Percentiles rank a stretch among this genome's conserved stretches.
phyloP scores from a whole-genome alignment of 2,888 invertebrate genomes.

The Heteromurus nitidus region DNA sequence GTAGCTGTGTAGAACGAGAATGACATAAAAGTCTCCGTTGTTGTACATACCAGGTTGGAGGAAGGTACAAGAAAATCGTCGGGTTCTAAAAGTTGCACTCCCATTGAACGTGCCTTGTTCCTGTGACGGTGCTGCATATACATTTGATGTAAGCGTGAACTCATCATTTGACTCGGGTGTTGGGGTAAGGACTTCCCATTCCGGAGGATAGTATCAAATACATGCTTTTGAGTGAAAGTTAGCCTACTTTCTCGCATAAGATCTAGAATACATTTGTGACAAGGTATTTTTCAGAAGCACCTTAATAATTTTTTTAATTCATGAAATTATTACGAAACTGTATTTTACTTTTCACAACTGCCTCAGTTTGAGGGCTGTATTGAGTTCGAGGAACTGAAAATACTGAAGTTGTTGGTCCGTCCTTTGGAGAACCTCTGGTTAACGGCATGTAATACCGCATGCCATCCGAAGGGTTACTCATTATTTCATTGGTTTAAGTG shows the following conservation, averaged over 20 bases:
- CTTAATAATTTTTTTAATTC: too few relatives aligned
- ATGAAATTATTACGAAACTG: too few relatives aligned
- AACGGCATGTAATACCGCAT: constrained; percentile 60
- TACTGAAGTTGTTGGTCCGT: constrained; percentile 53
- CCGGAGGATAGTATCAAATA: constrained; percentile 68
- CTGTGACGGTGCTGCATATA: constrained; percentile 54
- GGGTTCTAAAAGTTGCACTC: constrained; percentile 33
- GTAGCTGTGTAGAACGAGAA: too few relatives aligned
- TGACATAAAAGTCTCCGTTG: too few relatives aligned
- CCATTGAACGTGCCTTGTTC: constrained; percentile 56
- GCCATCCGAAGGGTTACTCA: constrained; percentile 24
- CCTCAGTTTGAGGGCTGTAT: constrained; percentile 67
- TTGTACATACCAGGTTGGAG: too few relatives aligned
- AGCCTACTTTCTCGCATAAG: constrained; percentile 69
- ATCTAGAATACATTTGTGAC: constrained; percentile 34
- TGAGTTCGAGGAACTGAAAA: constrained; percentile 51
- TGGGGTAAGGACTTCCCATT: constrained; percentile 62
- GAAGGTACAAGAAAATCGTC: background rate
- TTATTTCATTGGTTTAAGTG: background rate
- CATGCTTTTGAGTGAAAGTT: constrained; percentile 66
- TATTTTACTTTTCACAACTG: constrained; percentile 68
- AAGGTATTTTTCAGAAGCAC: too few relatives aligned
- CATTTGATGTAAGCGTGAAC: background rate
- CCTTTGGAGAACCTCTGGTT: constrained; percentile 47
- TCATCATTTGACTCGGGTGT: constrained; percentile 41